These are phyloP conservation scores for Lepisosteus oculatus DNA, from an alignment of 2,113 vertebrate genomes.

Conservation along the genomic window DNA sequence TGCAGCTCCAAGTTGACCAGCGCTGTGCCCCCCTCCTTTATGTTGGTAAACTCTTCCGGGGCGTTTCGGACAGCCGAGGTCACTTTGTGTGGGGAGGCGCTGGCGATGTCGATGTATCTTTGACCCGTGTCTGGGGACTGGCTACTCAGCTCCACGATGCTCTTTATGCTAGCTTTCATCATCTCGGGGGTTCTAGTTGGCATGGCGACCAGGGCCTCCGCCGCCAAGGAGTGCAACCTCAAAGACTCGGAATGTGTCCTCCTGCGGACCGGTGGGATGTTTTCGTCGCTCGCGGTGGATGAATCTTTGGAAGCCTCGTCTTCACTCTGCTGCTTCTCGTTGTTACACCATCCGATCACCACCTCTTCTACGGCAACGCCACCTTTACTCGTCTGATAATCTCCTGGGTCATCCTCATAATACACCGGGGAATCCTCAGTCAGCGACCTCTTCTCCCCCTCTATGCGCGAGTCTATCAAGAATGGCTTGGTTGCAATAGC, in stretches of 20 bases:
- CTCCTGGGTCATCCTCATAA: constrained; percentile 40
- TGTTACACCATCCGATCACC: constrained; percentile 65
- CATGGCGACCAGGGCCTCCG: constrained; percentile 92
- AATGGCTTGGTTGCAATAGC: constrained; percentile 72
- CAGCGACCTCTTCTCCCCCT: constrained; percentile 58
- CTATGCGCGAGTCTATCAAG: constrained; percentile 66
- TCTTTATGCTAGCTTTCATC: constrained; percentile 58
- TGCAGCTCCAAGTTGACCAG: constrained; percentile 64
- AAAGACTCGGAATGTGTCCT: constrained; percentile 94
- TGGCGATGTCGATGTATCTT: constrained; percentile 46
- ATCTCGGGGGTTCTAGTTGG: constrained; percentile 83
- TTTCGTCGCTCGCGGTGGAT: constrained; percentile 68
- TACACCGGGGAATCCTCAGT: constrained; percentile 36
- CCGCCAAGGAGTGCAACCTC: constrained; percentile 87
- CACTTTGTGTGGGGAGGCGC: constrained; percentile 44
- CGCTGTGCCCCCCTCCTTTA: constrained; percentile 58
- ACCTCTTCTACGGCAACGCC: constrained; percentile 62
- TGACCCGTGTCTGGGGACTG: constrained; percentile 60
- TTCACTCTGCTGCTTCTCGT: constrained; percentile 46
- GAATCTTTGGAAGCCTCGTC: constrained; percentile 29
- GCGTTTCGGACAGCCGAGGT: constrained; percentile 48
- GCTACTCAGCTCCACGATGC: constrained; percentile 40
- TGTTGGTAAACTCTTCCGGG: constrained; percentile 42
- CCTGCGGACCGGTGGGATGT: constrained; percentile 80
- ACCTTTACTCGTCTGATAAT: constrained; percentile 47